Percentiles rank a stretch among this genome's conserved stretches.
Evolutionary conservation across 2,797 vertebrate genomes (phyloP).

Genomic region (Pteropus rufus): DNA sequence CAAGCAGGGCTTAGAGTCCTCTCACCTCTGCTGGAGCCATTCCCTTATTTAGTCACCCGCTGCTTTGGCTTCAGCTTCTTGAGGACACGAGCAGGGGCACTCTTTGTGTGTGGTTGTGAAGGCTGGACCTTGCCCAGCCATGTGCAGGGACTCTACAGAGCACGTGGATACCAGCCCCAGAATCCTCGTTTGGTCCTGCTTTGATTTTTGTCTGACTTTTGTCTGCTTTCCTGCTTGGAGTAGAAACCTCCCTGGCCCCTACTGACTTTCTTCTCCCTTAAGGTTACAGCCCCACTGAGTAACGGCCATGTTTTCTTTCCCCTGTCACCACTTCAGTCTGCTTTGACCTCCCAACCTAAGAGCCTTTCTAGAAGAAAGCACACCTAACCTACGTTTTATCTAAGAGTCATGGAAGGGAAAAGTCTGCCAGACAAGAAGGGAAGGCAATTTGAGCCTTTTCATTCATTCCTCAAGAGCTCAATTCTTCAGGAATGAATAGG

Average conservation of each 20-base stretch:
- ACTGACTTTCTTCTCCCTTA: not conserved
- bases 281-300: not conserved
- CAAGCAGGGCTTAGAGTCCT: not conserved
- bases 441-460: not conserved
- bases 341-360: not conserved
- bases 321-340: not conserved
- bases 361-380: not conserved
- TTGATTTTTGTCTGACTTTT: conserved; percentile 3
- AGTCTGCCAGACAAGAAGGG: not conserved
- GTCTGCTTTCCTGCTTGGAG: not conserved
- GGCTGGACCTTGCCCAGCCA: not conserved
- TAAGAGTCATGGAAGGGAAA: not conserved
- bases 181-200: not conserved
- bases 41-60: not conserved
- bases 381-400: not conserved
- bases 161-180: not conserved
- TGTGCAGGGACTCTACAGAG: not conserved
- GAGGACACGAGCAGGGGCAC: not conserved
- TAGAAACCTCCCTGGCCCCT: not conserved
- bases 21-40: not conserved
- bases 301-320: not conserved
- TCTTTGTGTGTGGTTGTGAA: not conserved
- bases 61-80: not conserved
- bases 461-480: not conserved
- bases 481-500: not conserved